Base-by-base conservation (phyloP, 1,140 invertebrate genomes). In the Panulirus ornatus region DNA sequence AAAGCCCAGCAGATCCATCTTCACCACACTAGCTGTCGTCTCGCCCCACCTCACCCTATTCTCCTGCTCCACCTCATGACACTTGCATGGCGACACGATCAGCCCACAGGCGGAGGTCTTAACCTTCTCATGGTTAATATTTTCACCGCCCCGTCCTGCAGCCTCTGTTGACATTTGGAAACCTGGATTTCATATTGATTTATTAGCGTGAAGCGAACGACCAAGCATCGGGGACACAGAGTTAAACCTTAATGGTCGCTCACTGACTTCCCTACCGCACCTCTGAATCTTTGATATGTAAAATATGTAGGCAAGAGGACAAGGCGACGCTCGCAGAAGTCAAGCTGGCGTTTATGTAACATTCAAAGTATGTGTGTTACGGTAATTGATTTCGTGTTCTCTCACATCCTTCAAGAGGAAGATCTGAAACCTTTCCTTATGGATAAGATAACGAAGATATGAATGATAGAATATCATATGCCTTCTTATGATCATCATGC, bases 81-180 rank as follows among this genome's bases (percentile, higher is more conserved):
- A 27, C 27, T 51, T 79, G 76, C 42, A 79, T 40, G 76, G 76
- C 42, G n/a, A 34, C 76, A 19, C 76, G 19, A 79, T 79, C 76
- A 54, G 76, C 34, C 76, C 36, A 30, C 51, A 16, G 42, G 22
- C 27, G 44, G 44, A 44, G 76, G 76, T 51, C 76, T 51, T 79
- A 54, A 79, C 76, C 76, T 79, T 79, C 44, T 19, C 76, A 47
- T 79, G 76, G 42, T 79, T 79, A 47, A 79, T 79, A 79, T 79
- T 79, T 79, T 79, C 34, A 27, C 19, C 30, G n/a, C 51, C 9
- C 47, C 3, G 76, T 44, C 38, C 51, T 34, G 42, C 27, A n/a
- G 3, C 76, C n/a, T n/a, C n/a, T 51, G 42, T 22, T 79, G 76
- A 51, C 76, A 79, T 79, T 79, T 79, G 51, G 27, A 40, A 44